Evolutionary conservation across 2,888 invertebrate genomes (phyloP).

Genomic region (Metalampra italica): DNA sequence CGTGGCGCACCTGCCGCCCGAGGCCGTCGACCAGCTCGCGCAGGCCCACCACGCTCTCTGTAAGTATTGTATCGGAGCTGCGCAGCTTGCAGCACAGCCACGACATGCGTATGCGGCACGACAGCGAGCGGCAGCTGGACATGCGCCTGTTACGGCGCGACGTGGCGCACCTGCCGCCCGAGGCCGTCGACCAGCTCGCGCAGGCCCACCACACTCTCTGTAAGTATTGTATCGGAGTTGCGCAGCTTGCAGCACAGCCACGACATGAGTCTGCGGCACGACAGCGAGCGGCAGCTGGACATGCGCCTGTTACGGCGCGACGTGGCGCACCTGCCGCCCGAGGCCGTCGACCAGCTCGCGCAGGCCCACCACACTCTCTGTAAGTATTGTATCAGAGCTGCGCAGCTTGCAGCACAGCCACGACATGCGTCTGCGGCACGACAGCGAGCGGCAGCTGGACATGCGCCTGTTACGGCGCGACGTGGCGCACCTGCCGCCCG

Average conservation of each 20-base stretch:
- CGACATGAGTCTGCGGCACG: constrained; percentile 86
- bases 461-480: constrained; percentile 86
- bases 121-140: constrained; percentile 87
- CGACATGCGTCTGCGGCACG: constrained; percentile 86
- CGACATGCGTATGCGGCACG: constrained; percentile 86
- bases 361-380: constrained; percentile 88
- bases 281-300: constrained; percentile 87
- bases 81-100: constrained; percentile 85
- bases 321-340: constrained; percentile 84
- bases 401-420: constrained; percentile 85
- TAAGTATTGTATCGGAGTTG: constrained; percentile 86
- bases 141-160: constrained; percentile 86
- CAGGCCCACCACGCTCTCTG: constrained; percentile 87
- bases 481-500: constrained; percentile 84
- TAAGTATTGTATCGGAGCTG: constrained; percentile 86
- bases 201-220: constrained; percentile 87
- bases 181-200: constrained; percentile 84
- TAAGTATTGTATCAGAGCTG: constrained; percentile 86
- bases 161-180: constrained; percentile 84
- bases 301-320: constrained; percentile 86
- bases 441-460: constrained; percentile 87
- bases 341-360: constrained; percentile 85
- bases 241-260: constrained; percentile 85
- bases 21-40: constrained; percentile 84
- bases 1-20: constrained; percentile 84